These are phyloP conservation scores for Antedon mediterranea DNA, from an alignment of 53 echinoderm and acorn worm genomes.

Conservation along the genomic window DNA sequence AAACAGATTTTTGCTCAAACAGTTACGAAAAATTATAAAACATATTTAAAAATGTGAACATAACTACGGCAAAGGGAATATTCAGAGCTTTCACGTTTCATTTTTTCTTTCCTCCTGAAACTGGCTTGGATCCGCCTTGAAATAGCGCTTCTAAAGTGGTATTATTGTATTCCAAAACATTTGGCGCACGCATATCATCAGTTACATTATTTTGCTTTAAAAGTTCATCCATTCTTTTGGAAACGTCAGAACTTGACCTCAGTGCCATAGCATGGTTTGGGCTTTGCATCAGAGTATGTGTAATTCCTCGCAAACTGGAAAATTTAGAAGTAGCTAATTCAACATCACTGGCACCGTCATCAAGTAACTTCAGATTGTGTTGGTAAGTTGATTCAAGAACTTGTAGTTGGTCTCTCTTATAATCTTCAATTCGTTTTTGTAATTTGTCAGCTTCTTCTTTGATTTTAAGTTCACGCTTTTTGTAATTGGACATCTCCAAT, in stretches of 20 bases:
- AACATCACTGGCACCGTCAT: neutral
- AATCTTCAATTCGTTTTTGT: neutral
- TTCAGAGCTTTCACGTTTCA: no score
- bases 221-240: neutral
- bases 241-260: neutral
- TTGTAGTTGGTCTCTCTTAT: neutral
- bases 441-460: neutral
- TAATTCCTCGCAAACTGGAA: neutral
- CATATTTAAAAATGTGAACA: no score
- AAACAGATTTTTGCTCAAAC: no score
- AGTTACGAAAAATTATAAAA: no score
- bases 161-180: no score
- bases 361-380: neutral
- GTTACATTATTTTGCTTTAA: neutral
- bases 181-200: no score
- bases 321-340: neutral
- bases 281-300: neutral
- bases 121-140: no score
- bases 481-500: neutral
- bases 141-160: no score
- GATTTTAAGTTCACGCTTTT: neutral
- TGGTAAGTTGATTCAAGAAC: neutral
- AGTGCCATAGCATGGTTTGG: neutral
- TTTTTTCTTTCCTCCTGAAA: no score
- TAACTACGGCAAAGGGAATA: no score